Conservation (phyloP, 2,888 invertebrate genomes). For the Drosophila mettleri region DNA sequence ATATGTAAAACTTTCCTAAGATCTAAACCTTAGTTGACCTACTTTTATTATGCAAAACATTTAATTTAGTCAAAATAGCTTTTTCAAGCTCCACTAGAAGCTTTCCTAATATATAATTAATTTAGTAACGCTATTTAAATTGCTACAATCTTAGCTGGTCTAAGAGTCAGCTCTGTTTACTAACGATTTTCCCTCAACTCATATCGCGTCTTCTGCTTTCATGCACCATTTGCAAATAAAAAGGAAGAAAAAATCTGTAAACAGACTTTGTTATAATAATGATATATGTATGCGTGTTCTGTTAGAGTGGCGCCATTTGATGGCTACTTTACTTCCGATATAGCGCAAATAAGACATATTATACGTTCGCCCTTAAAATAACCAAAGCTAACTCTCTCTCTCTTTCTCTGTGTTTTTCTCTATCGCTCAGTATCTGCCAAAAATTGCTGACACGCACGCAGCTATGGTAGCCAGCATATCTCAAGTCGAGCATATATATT, state of each 20-base stretch:
- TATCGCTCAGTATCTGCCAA: not conserved
- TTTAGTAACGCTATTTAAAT: not conserved
- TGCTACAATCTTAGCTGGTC: not conserved
- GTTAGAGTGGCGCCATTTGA: slow-evolving; percentile 19
- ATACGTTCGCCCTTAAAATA: slow-evolving; percentile 35
- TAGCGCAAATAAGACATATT: slow-evolving; percentile 13
- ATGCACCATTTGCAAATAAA: not conserved
- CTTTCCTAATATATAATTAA: not conserved
- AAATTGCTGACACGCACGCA: slow-evolving; percentile 33
- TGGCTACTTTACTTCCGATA: slow-evolving; percentile 36
- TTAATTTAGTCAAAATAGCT: too few relatives aligned
- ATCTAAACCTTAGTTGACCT: too few relatives aligned
- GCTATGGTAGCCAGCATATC: slow-evolving; percentile 9
- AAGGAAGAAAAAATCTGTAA: not conserved
- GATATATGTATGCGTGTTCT: not conserved
- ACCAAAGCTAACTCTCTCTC: not conserved
- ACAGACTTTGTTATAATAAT: not conserved
- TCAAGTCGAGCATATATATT: slow-evolving; percentile 7
- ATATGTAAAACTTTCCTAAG: too few relatives aligned
- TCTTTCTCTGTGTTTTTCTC: not conserved
- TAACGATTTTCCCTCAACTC: not conserved
- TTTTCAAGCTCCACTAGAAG: too few relatives aligned
- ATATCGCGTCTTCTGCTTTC: not conserved
- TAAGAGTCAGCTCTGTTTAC: not conserved
- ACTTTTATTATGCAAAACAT: too few relatives aligned